Evolutionary conservation across 2,113 vertebrate species (phyloP).

Genomic region (Hyla sarda): DNA sequence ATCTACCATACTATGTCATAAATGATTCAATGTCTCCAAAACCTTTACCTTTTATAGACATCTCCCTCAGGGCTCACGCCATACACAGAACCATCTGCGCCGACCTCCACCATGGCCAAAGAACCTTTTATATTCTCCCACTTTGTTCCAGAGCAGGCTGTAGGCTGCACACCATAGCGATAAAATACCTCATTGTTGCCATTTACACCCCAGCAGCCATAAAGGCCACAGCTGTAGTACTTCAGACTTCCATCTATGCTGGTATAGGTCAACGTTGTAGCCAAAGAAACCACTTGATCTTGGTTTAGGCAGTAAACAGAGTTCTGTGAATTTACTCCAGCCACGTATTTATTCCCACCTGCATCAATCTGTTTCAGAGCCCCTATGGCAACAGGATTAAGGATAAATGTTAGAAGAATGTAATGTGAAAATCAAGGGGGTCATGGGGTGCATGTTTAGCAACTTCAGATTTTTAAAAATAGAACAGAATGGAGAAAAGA

Average conservation of each 20-base stretch:
- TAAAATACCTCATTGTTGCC: constrained; percentile 33
- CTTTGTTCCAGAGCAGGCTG: neutral
- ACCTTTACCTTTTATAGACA: constrained; percentile 46
- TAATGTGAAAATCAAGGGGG: too few species aligned
- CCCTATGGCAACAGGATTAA: too few species aligned
- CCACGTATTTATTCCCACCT: constrained; percentile 51
- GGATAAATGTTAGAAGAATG: too few species aligned
- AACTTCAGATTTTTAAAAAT: too few species aligned
- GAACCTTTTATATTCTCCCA: neutral
- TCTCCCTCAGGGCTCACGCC: constrained; percentile 40
- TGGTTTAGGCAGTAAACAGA: constrained; percentile 55
- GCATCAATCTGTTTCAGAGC: constrained; percentile 61
- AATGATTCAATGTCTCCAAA: too few species aligned
- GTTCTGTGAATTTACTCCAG: constrained; percentile 44
- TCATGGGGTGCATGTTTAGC: too few species aligned
- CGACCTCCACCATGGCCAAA: constrained; percentile 45
- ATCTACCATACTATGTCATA: too few species aligned
- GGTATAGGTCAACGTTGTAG: constrained; percentile 53
- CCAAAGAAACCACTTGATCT: neutral
- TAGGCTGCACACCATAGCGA: constrained; percentile 31
- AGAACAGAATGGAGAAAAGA: too few species aligned
- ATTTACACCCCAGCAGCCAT: constrained; percentile 56
- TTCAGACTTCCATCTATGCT: constrained; percentile 52
- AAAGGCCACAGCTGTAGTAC: neutral
- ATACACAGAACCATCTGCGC: constrained; percentile 56